Evolutionary conservation across 2,113 vertebrate species (phyloP).

Genomic region (Phylloscopus trochiloides): DNA sequence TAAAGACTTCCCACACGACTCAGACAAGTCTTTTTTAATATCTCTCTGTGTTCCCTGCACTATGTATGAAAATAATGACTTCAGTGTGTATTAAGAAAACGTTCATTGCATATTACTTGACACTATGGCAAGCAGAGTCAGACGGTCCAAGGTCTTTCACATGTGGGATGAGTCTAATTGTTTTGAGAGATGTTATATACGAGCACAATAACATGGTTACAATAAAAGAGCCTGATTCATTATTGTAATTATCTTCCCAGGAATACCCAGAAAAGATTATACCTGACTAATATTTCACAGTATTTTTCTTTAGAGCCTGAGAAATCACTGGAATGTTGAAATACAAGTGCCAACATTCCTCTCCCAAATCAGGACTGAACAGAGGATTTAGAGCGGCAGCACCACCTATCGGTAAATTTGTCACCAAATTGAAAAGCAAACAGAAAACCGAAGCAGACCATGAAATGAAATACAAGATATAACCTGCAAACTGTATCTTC

Average conservation of each 20-base stretch:
- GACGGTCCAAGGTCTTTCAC: neutral
- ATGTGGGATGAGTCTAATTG: neutral
- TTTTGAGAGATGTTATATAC: neutral
- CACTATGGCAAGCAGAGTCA: neutral
- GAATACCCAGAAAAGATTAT: neutral
- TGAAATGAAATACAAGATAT: neutral
- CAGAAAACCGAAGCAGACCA: neutral
- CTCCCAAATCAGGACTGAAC: neutral
- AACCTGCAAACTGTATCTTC: neutral
- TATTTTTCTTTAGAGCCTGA: slow-evolving; percentile 3
- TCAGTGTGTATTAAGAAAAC: neutral
- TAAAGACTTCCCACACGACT: neutral
- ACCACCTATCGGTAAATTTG: slow-evolving; percentile 22
- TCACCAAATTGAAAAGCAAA: neutral
- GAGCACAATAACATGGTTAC: neutral
- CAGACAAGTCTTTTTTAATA: neutral
- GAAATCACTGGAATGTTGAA: neutral
- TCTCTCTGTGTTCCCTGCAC: neutral
- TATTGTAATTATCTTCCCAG: neutral
- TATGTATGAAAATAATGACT: neutral
- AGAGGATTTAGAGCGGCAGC: neutral
- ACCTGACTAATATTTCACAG: neutral
- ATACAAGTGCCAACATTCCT: neutral
- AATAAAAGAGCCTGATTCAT: neutral
- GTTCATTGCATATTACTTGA: neutral